phyloP scores from a whole-genome alignment of 2,797 vertebrate genomes.

The Triplophysa yarkandensis region DNA sequence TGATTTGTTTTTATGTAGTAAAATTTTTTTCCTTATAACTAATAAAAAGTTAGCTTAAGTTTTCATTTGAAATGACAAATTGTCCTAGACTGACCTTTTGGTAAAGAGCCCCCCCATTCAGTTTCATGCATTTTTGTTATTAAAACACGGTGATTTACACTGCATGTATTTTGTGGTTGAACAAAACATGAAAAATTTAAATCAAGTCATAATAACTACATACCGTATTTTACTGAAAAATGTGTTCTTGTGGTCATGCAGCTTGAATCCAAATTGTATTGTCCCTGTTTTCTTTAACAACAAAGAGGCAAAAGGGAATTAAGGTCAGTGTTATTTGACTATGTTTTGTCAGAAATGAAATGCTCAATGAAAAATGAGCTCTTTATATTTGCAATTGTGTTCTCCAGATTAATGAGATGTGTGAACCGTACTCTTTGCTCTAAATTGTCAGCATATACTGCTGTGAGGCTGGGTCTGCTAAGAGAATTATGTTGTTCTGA shows the following conservation, averaged over 20 bases:
- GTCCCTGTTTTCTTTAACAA: background rate
- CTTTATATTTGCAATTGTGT: background rate
- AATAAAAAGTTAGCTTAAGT: no score
- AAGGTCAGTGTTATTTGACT: constrained; percentile 3
- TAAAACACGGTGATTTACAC: no score
- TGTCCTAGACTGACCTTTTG: no score
- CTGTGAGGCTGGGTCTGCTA: background rate
- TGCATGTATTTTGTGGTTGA: no score
- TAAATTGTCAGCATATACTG: background rate
- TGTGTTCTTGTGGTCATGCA: background rate
- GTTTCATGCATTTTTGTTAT: no score
- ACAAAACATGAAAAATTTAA: no score
- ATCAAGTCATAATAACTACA: no score
- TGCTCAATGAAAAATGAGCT: background rate
- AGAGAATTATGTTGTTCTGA: constrained; percentile 22
- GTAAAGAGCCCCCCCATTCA: no score
- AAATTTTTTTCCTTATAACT: no score
- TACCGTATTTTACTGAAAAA: background rate
- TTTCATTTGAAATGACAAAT: no score
- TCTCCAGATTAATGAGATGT: constrained; percentile 13
- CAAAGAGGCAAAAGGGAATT: background rate
- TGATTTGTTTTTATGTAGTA: no score
- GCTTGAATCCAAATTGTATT: background rate
- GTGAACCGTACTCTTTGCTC: constrained; percentile 13
- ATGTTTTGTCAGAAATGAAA: background rate